Evolutionary conservation across 2,797 vertebrate species (phyloP).

Genomic region (Artibeus lituratus): DNA sequence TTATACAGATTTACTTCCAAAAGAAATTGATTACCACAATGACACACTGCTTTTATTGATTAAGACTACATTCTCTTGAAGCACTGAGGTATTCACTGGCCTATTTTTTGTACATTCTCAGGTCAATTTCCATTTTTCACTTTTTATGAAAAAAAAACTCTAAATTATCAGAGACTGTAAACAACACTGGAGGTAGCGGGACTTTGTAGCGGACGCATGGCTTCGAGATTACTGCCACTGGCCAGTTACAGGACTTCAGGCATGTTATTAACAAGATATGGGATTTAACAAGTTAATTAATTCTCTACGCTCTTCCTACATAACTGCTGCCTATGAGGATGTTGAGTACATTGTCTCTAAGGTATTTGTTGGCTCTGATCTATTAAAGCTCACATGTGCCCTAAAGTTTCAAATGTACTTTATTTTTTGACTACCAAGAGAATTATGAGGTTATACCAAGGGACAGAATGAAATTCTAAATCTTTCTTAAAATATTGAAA

Average conservation of each 20-base stretch:
- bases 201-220: background rate
- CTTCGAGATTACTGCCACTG: background rate
- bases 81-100: background rate
- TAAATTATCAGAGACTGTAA: background rate
- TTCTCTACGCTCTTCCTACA: background rate
- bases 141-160: background rate
- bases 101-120: background rate
- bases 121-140: background rate
- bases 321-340: background rate
- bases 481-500: constrained; percentile 20
- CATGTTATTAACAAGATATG: background rate
- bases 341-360: background rate
- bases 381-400: background rate
- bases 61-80: background rate
- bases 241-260: background rate
- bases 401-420: constrained; percentile 4
- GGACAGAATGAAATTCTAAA: background rate
- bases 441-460: background rate
- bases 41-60: background rate
- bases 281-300: constrained; percentile 13
- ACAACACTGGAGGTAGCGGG: background rate
- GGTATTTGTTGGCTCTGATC: background rate
- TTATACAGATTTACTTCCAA: background rate
- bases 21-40: background rate
- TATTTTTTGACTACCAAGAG: constrained; percentile 11